Evolutionary conservation across 2,113 vertebrate species (phyloP).

Genomic region (Cinclus cinclus): DNA sequence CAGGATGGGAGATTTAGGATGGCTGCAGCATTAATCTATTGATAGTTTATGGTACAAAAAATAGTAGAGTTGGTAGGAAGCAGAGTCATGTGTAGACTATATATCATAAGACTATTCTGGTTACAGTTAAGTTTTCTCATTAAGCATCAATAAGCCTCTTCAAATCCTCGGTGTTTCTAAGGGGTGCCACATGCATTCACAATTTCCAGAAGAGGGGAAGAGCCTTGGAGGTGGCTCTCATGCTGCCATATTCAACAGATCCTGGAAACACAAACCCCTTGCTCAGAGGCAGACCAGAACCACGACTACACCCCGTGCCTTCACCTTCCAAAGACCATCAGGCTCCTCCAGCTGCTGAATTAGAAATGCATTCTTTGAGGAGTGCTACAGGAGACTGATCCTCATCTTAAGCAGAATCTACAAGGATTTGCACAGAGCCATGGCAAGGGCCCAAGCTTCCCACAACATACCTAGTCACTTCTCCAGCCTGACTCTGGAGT

Average conservation of each 20-base stretch:
- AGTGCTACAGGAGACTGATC: neutral
- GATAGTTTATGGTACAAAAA: neutral
- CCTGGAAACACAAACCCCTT: neutral
- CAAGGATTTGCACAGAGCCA: neutral
- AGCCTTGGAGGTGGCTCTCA: neutral
- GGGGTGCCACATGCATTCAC: neutral
- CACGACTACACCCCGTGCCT: fast-evolving
- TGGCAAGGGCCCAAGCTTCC: neutral
- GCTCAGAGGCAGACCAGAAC: neutral
- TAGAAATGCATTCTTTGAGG: neutral
- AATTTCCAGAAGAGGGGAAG: neutral
- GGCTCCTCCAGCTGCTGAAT: neutral
- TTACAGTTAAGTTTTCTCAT: neutral
- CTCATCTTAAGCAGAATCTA: neutral
- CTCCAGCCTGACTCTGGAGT: neutral
- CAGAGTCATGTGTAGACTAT: neutral
- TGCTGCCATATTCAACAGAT: neutral
- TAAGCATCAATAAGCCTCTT: neutral
- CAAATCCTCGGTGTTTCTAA: neutral
- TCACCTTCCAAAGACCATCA: neutral
- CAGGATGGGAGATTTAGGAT: neutral
- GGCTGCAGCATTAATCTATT: neutral
- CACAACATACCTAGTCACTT: neutral
- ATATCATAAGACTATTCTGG: neutral
- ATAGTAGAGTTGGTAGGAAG: neutral